Conservation (phyloP, 2,888 invertebrate species). For the Steinernema hermaphroditum region DNA sequence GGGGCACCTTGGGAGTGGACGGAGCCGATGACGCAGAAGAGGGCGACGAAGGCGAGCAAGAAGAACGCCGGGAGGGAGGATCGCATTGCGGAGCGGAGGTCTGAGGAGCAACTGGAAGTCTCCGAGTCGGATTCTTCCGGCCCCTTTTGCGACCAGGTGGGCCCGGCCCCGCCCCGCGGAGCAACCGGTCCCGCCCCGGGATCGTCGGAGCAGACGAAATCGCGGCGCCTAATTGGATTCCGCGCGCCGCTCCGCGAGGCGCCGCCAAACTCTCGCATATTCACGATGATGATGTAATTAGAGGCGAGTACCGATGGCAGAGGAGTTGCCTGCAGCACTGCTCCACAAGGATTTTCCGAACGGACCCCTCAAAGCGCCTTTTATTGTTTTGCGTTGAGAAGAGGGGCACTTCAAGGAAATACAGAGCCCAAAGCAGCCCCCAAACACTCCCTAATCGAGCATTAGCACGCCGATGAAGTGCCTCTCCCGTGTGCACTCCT, state of each 20-base stretch:
- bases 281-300: neutral
- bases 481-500: too few relatives aligned
- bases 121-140: neutral
- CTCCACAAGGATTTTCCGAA: too few relatives aligned
- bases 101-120: too few relatives aligned
- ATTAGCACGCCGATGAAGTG: too few relatives aligned
- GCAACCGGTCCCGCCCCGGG: neutral
- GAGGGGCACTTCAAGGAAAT: too few relatives aligned
- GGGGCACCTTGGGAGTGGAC: slow-evolving; percentile 14
- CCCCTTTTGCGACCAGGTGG: neutral
- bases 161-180: neutral
- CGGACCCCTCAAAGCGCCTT: too few relatives aligned
- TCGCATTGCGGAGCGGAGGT: slow-evolving; percentile 1
- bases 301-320: neutral
- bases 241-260: too few relatives aligned
- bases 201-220: neutral
- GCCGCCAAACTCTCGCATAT: too few relatives aligned
- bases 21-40: slow-evolving; percentile 20
- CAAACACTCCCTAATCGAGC: too few relatives aligned
- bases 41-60: slow-evolving; percentile 14
- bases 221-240: neutral
- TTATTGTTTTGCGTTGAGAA: too few relatives aligned
- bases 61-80: neutral
- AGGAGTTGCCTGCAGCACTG: too few relatives aligned
- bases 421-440: too few relatives aligned